These are phyloP conservation scores for Athripsodes cinereus DNA, from an alignment of 2,888 invertebrate genomes.

Conservation along the genomic window DNA sequence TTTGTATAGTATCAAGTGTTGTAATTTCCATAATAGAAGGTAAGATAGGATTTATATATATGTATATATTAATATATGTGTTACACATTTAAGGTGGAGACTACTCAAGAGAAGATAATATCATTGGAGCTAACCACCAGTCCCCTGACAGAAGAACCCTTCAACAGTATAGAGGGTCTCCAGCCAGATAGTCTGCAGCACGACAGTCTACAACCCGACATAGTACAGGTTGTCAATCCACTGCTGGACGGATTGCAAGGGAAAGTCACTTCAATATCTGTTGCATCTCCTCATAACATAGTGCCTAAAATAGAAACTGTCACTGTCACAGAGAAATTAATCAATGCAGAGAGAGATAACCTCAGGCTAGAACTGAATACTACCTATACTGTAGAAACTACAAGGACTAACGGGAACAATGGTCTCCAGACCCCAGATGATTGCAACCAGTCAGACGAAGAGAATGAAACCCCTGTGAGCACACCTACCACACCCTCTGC, in stretches of 20 bases:
- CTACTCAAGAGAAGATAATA: slow-evolving; percentile 85
- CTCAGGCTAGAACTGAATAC: slow-evolving; percentile 22
- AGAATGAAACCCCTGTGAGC: slow-evolving; percentile 15
- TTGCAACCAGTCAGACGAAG: slow-evolving; percentile 22
- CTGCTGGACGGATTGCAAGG: slow-evolving; percentile 46
- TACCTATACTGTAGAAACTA: slow-evolving; percentile 17
- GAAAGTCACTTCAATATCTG: slow-evolving; percentile 44
- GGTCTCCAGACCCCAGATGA: slow-evolving; percentile 16
- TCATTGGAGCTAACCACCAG: slow-evolving; percentile 75
- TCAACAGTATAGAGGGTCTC: slow-evolving; percentile 38
- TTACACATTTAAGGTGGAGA: slow-evolving; percentile 80
- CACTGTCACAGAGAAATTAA: slow-evolving; percentile 36
- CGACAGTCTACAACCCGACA: slow-evolving; percentile 49
- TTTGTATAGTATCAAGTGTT: no score
- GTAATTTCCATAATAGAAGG: no score
- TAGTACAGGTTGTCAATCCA: slow-evolving; percentile 51
- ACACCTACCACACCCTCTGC: slow-evolving; percentile 21
- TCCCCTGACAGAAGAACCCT: slow-evolving; percentile 54
- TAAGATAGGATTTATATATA: no score
- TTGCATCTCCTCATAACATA: slow-evolving; percentile 40
- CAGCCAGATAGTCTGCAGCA: slow-evolving; percentile 52
- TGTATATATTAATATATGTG: no score
- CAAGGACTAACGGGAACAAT: slow-evolving; percentile 13
- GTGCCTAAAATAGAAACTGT: slow-evolving; percentile 12
- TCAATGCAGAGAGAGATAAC: slow-evolving; percentile 11